Evolutionary conservation across 1,140 invertebrate species (phyloP).

Genomic region (Ganaspis sp.): DNA sequence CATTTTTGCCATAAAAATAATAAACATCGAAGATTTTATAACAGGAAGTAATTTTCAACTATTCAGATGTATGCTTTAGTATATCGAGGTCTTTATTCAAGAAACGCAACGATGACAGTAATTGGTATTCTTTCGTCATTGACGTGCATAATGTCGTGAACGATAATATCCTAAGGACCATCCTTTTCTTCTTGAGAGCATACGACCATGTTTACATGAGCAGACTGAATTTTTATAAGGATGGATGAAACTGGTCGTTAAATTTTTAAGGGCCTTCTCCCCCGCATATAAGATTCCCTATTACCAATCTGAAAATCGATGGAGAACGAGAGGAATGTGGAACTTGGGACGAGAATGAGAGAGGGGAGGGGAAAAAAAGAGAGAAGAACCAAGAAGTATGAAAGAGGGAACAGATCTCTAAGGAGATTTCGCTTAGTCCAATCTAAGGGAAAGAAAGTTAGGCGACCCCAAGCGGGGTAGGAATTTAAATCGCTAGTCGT

Average conservation of each 20-base stretch:
- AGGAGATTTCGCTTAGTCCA: constrained; percentile 27
- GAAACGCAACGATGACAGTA: neutral
- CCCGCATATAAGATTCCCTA: constrained; percentile 19
- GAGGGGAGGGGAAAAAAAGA: neutral
- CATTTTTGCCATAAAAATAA: no score
- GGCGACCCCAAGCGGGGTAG: neutral
- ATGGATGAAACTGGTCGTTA: constrained; percentile 19
- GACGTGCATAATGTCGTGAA: neutral
- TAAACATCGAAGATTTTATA: neutral
- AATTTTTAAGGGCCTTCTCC: constrained; percentile 21
- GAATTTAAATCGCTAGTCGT: constrained; percentile 28
- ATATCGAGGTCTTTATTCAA: neutral
- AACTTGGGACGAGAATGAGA: neutral
- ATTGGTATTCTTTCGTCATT: constrained; percentile 18
- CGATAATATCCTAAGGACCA: constrained; percentile 15
- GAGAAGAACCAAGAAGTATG: neutral
- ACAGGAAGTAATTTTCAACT: neutral
- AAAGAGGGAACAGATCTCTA: constrained; percentile 29
- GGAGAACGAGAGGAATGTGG: constrained; percentile 24
- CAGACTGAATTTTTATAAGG: constrained; percentile 20
- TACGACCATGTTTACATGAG: constrained; percentile 20
- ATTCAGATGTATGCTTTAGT: neutral
- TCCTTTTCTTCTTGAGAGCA: neutral
- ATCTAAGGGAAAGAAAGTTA: constrained; percentile 24
- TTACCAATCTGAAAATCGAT: constrained; percentile 28